Evolutionary conservation across 2,113 vertebrate species (phyloP), one percentile per base, ranked within the genome.

Genomic region (Petrocephalus zakoni): DNA sequence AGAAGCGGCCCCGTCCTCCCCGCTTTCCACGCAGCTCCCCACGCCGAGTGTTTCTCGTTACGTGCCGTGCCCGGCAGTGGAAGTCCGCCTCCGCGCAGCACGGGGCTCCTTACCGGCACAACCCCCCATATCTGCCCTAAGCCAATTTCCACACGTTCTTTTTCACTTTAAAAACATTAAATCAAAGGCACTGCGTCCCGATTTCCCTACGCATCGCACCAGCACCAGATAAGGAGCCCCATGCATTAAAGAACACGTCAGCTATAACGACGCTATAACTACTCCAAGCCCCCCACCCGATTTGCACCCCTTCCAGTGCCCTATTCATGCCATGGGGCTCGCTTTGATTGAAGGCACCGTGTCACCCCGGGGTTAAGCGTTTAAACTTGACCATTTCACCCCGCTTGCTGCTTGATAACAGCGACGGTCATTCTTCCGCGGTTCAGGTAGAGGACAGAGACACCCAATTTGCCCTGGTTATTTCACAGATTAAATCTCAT

Each of bases 401-500:
- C 72, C 72, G 29, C n/a, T 68, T 68, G 72, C 29, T 42, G 34
- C 34, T 42, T 42, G 72, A 78, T 42, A 78, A 37, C 72, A 78
- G 72, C 37, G 72, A 42, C 72, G 34, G 72, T 34, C 17, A 42
- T 78, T 42, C 34, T 78, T 34, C 6, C 25, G 72, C 34, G 34
- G 72, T 78, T 78, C 72, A 78, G 72, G 34, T 78, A 37, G 29
- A 78, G 72, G 72, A 78, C 72, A 78, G 72, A 75, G 68, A 78
- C 34, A 78, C 72, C 37, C 11, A 8, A 42, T 42, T 78, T 78
- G 72, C 34, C 72, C 72, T 78, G 34, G 72, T 78, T 42, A 34
- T 78, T 78, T 78, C 72, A 78, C 72, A 78, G 72, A 78, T 78
- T 78, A 78, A 78, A 78, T 34, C 72, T 37, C 72, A 78, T 78